Evolutionary conservation across 2,113 vertebrate species (phyloP), one percentile per base, ranked within the genome.

Genomic region (Brienomyrus brachyistius): DNA sequence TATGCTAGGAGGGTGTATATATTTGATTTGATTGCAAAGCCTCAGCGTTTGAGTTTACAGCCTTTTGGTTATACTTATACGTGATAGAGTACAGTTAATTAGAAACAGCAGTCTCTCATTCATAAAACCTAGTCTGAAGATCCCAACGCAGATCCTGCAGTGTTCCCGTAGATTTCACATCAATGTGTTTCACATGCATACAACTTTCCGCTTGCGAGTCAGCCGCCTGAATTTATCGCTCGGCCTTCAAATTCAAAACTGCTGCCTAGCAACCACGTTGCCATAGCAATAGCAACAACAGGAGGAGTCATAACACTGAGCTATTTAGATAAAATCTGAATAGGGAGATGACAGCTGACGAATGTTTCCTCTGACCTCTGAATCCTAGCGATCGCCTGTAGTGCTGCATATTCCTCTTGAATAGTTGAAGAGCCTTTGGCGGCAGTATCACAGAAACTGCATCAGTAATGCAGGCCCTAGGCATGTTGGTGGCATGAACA

Each of bases 221-320:
- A 56, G 31, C 91, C 43, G 45, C 27, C 27, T 40, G 52, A 52
- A 56, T 40, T 35, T 43, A 87, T 59, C 54, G 40, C 91, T 93
- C 93, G 93, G 94, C 31, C 70, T 91, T 90, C 91, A 92, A 56
- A 92, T 90, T 92, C 92, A 92, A 93, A 89, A 87, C 11, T 31
- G 90, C 23, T 59, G 62, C 92, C 89, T 90, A 93, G 94, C 93
- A 92, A 94, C 91, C 86, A 88, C 47, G 90, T 94, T 92, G 91
- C 90, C 88, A 89, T 92, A 10, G 92, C n/a, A 3, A 94, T 90
- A 0, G 91, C 92, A 52, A 80, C 35, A 80, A 80, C 74, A 80
- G 56, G 56, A 94, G 94, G 93, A 89, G 87, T 56, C 0, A 52
- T 51, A 50, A 31, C n/a, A 89, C 85, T 3, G 88, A 83, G 90